These are phyloP conservation scores for Leucopsar rothschildi DNA, from an alignment of 2,113 vertebrate species.

Conservation along the genomic window DNA sequence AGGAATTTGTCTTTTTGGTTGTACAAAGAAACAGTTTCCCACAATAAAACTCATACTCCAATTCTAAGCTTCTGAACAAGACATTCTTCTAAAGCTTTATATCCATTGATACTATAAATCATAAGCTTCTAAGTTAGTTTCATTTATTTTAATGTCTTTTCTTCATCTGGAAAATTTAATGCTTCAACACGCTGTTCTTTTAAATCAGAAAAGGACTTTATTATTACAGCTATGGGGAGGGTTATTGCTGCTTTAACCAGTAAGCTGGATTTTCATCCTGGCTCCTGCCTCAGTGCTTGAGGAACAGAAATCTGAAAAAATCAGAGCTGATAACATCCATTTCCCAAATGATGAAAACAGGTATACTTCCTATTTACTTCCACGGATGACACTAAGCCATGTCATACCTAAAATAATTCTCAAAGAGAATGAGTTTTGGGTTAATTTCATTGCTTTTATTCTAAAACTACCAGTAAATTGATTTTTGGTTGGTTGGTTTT, in stretches of 20 bases:
- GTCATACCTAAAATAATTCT: background rate
- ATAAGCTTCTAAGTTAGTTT: constrained; percentile 26
- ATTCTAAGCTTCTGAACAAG: constrained; percentile 47
- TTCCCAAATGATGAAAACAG: background rate
- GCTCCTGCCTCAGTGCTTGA: background rate
- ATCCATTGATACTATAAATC: background rate
- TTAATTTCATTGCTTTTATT: background rate
- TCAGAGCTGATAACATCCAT: background rate
- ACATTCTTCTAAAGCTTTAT: constrained; percentile 43
- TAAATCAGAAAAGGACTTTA: background rate
- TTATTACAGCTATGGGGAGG: background rate
- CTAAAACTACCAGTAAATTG: background rate
- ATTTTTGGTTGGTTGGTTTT: background rate
- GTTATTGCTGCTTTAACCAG: background rate
- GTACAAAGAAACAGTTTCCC: constrained; percentile 43
- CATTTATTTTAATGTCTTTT: constrained; percentile 24
- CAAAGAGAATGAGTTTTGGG: background rate
- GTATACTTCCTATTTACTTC: background rate
- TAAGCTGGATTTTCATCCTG: background rate
- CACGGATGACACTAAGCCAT: background rate
- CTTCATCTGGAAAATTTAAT: constrained; percentile 41
- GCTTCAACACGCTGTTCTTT: constrained; percentile 31
- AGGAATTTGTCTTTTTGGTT: constrained; percentile 57
- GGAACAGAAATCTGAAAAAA: background rate
- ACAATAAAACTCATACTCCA: constrained; percentile 48